Percentiles rank a stretch among this genome's conserved stretches.
Evolutionary conservation across 1,140 invertebrate species (phyloP).

Genomic region (Phymorhynchus buccinoides): DNA sequence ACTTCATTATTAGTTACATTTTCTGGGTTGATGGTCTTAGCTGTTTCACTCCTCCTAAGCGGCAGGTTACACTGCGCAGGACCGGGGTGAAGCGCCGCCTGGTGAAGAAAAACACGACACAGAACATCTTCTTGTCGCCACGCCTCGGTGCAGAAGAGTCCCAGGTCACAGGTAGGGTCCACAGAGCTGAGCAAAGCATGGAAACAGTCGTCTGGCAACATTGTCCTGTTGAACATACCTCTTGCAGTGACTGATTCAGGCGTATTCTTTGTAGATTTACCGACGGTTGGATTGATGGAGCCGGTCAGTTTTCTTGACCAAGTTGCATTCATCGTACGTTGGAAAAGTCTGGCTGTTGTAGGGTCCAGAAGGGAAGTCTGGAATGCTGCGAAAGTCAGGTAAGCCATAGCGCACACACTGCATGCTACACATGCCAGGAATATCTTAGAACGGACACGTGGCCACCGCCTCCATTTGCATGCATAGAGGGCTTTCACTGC

Average conservation of each 20-base stretch:
- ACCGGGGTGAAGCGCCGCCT: not conserved
- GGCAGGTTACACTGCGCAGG: not conserved
- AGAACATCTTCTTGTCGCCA: conserved; percentile 23
- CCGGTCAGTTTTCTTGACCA: not conserved
- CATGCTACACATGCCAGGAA: not conserved
- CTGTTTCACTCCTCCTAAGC: not conserved
- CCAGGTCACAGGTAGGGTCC: conserved; percentile 24
- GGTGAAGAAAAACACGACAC: conserved; percentile 30
- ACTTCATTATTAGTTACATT: not conserved
- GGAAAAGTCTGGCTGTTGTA: not conserved
- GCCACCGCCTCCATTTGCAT: not conserved
- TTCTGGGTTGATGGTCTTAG: not conserved
- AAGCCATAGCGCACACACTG: not conserved
- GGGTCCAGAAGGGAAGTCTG: not conserved
- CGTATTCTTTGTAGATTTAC: not conserved
- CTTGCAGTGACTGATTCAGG: not conserved
- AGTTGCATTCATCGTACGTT: not conserved
- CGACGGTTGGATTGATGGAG: not conserved
- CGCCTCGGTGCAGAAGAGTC: conserved; percentile 17
- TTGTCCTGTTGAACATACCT: not conserved
- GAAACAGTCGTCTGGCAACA: conserved; percentile 19
- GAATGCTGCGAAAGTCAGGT: not conserved
- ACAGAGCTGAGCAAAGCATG: conserved; percentile 6
- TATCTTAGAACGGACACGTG: not conserved
- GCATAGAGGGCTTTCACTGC: not conserved